Evolutionary conservation across 30 jellyfish, hydroid and myxozoan species (phyloP).

Genomic region (Mastigias papua): DNA sequence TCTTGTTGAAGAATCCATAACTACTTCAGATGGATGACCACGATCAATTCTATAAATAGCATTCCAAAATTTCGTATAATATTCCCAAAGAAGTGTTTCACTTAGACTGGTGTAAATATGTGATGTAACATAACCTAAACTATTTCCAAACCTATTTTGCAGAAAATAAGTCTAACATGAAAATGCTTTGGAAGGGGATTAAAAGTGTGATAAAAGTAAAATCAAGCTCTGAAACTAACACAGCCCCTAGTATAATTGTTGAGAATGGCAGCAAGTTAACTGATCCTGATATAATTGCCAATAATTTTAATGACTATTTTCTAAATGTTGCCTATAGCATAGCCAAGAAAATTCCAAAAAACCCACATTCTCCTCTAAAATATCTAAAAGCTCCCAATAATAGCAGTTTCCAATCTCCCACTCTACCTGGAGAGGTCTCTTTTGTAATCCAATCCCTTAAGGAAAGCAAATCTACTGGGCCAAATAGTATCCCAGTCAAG

Average conservation of each 20-base stretch:
- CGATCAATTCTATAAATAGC: constrained; percentile 49
- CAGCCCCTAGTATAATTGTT: not conserved
- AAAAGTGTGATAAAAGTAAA: not conserved
- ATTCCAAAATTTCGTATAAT: constrained; percentile 49
- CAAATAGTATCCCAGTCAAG: no score
- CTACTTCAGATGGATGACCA: constrained; percentile 40
- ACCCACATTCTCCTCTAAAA: not conserved
- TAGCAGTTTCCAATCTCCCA: not conserved
- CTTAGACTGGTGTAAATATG: constrained; percentile 7
- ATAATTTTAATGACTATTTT: not conserved
- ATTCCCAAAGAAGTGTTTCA: constrained; percentile 59
- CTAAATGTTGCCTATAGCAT: not conserved
- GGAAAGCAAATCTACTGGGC: not conserved
- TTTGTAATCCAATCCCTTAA: not conserved
- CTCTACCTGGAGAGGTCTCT: not conserved
- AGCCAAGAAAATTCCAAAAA: not conserved
- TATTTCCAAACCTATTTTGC: constrained; percentile 31
- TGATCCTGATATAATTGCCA: not conserved
- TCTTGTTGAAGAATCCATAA: constrained; percentile 49
- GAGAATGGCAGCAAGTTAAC: not conserved
- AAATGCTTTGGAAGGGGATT: constrained; percentile 56
- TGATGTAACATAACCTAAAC: constrained; percentile 1
- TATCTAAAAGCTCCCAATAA: not conserved
- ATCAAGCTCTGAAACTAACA: not conserved
- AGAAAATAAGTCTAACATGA: constrained; percentile 32